Base-by-base conservation (phyloP, 2,113 vertebrate species). In the Capreolus pygargus region DNA sequence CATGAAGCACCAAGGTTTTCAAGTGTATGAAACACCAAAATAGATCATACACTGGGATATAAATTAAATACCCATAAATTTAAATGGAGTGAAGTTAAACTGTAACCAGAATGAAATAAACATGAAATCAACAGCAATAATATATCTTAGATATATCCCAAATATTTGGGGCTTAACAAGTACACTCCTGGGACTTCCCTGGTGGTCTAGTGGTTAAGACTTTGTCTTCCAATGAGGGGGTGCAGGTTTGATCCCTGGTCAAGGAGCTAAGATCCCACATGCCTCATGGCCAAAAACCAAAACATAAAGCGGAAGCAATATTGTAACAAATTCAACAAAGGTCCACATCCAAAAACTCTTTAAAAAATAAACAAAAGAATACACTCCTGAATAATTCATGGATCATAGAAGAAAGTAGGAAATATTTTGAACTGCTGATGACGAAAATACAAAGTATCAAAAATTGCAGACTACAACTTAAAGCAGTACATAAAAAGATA, bases 391-490 rank as follows among this genome's bases (percentile, higher is more conserved):
- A 64, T 92, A 93, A 58, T 79, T 12, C n/a, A 60, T 2, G 0
- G 27, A n/a, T 57, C 30, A 52, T 78, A 79, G 55, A 64, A 58
- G 39, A 76, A 82, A 90, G n/a, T 27, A 93, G 39, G 70, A 93
- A 76, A 82, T 67, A 97, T 50, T 94, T 94, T 78, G 13, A 93
- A 93, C 6, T 86, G 57, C 55, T 92, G 45, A n/a, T 79, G 47
- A 54, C 14, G 19, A 91, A 97, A 94, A 95, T 70, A 57, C 39
- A 91, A 61, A 1, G 6, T 60, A 84, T 54, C 57, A 60, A 95
- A 70, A 82, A 61, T 7, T 93, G 45, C 16, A 16, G 60, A 60
- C 28, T 89, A n/a, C 16, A 67, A 28, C 19, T 79, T 67, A 85
- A 92, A 89, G n/a, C 39, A 50, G 33, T n/a, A 28, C n/a, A 57